Evolutionary conservation across 1,140 invertebrate species (phyloP).

Genomic region (Lethrus apterus): DNA sequence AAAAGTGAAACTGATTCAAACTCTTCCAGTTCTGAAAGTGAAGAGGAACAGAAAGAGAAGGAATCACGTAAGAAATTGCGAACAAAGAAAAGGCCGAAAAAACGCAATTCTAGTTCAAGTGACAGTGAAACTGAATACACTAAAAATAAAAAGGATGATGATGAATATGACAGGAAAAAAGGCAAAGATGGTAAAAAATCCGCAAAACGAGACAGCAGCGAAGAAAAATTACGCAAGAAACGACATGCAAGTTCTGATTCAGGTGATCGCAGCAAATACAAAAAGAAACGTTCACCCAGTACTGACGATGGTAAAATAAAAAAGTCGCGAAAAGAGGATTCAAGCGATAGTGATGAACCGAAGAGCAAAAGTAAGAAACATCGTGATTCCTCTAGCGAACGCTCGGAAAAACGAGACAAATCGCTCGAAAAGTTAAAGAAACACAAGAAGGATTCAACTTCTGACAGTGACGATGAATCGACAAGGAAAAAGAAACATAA

Average conservation of each 20-base stretch:
- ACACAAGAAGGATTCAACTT: slow-evolving; percentile 62
- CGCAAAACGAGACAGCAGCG: slow-evolving; percentile 41
- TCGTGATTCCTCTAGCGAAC: slow-evolving; percentile 34
- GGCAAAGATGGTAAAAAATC: slow-evolving; percentile 27
- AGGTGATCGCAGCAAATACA: slow-evolving; percentile 39
- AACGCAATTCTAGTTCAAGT: slow-evolving; percentile 37
- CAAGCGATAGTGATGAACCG: slow-evolving; percentile 44
- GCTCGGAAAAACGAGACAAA: slow-evolving; percentile 22
- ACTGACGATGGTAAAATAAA: slow-evolving; percentile 40
- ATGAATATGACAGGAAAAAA: slow-evolving; percentile 22
- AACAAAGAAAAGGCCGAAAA: slow-evolving; percentile 38
- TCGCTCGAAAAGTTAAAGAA: slow-evolving; percentile 48
- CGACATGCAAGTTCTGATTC: slow-evolving; percentile 40
- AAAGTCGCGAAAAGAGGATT: slow-evolving; percentile 49
- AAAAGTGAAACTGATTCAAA: slow-evolving; percentile 34
- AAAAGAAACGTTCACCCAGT: slow-evolving; percentile 25
- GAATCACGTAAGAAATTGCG: slow-evolving; percentile 42
- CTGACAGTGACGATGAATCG: slow-evolving; percentile 50
- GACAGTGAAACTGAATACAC: slow-evolving; percentile 35
- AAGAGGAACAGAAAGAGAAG: slow-evolving; percentile 46
- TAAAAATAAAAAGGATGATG: slow-evolving; percentile 27
- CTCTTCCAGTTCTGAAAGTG: slow-evolving; percentile 44
- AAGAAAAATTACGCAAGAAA: slow-evolving; percentile 43
- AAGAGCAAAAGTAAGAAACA: slow-evolving; percentile 45
- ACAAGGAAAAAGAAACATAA: slow-evolving; percentile 35